Percentiles rank a stretch among this genome's conserved stretches.
Conservation (phyloP, 2,888 invertebrate genomes). For the Oligia latruncula region DNA sequence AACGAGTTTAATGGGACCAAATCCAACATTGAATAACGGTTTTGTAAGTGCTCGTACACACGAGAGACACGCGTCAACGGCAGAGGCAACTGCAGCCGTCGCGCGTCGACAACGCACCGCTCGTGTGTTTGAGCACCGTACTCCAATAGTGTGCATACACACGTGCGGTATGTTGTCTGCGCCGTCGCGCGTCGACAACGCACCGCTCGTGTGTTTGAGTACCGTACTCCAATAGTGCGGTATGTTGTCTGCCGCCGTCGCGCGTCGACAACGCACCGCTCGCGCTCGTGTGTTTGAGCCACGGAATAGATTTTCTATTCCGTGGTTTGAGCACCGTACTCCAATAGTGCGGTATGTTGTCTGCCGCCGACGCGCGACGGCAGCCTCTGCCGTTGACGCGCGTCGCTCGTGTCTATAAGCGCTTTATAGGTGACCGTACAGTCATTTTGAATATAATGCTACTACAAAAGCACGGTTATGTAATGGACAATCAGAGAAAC, state of each 20-base stretch:
- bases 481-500: neutral
- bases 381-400: neutral
- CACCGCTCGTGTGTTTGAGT: too few relatives aligned
- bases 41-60: neutral
- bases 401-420: neutral
- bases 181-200: neutral
- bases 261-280: neutral
- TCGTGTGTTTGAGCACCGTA: too few relatives aligned
- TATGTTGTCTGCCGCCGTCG: neutral
- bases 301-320: too few relatives aligned
- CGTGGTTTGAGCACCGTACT: too few relatives aligned
- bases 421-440: neutral
- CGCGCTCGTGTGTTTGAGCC: too few relatives aligned
- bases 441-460: neutral
- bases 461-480: neutral
- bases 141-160: neutral
- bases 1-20: neutral
- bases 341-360: too few relatives aligned
- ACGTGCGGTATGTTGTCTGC: neutral
- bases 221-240: neutral
- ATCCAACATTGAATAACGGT: neutral
- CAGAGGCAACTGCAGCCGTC: too few relatives aligned
- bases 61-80: too few relatives aligned
- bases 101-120: too few relatives aligned
- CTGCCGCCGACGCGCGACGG: neutral